Base-by-base conservation (phyloP, 2,113 vertebrate genomes). In the Strix aluco region DNA sequence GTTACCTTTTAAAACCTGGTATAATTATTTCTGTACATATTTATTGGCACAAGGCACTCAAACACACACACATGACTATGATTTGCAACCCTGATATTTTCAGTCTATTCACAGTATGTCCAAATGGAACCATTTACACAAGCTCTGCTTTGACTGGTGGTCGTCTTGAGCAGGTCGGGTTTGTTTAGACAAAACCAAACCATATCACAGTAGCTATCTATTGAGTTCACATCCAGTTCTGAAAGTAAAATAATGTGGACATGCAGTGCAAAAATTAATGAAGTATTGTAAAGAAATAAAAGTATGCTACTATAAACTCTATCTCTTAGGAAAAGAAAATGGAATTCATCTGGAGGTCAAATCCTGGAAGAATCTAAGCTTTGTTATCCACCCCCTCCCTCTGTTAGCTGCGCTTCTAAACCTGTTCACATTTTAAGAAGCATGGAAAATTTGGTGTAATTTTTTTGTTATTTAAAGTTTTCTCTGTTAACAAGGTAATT, bases 351-450 rank as follows among this genome's bases (percentile, higher is more conserved):
- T 80, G 71, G 32, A 69, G 13, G 22, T 63, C n/a, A 92, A 72
- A 67, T 44, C 8, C 13, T 65, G 47, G 32, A 79, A 82, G 15
- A 81, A 72, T 42, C 27, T 51, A 49, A 63, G 5, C 22, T 80
- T 72, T 3, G 0, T 77, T 86, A 58, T 52, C 15, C 11, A 22
- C 2, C 7, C 3, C 3, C 2, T 69, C 23, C 6, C 8, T 80
- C 49, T 23, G 10, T 70, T 63, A 30, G 6, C 11, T 70, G 22
- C 5, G 1, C 32, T 84, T 74, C 22, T 29, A 81, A 54, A 78
- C 9, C 10, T 51, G 27, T 18, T 81, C 20, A 34, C 5, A 14
- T 91, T 87, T 94, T 46, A 78, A 82, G 59, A 61, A 70, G 23
- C 0, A 19, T 17, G 18, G 27, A 71, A 72, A 61, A 66, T 42